phyloP scores from a whole-genome alignment of 2,888 invertebrate genomes.

The Tipula confusa region DNA sequence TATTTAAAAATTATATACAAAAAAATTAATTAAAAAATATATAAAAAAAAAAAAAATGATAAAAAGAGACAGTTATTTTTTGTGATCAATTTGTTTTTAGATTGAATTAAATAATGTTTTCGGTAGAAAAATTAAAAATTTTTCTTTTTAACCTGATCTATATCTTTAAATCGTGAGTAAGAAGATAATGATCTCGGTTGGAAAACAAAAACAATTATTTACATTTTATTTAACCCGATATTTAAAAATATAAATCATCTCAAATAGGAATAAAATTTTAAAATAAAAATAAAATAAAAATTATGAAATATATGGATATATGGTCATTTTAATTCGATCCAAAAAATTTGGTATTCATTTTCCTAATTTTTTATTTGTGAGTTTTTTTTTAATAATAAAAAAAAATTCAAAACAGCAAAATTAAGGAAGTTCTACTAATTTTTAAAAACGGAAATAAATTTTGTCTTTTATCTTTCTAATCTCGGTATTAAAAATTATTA shows the following conservation, averaged over 20 bases:
- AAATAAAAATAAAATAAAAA: not conserved
- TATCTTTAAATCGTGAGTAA: not conserved
- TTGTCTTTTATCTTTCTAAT: conserved; percentile 27
- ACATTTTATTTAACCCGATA: not conserved
- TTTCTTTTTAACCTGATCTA: not conserved
- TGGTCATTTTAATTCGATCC: not conserved
- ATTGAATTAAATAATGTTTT: not conserved
- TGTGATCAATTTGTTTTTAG: conserved; percentile 30
- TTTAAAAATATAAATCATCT: conserved; percentile 25
- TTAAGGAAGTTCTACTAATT: not conserved
- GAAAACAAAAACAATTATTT: not conserved
- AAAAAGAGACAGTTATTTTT: conserved; percentile 30
- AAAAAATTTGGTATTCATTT: not conserved
- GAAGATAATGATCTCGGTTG: not conserved
- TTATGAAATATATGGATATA: not conserved
- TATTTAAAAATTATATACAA: conserved; percentile 29
- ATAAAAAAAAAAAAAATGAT: conserved; percentile 1
- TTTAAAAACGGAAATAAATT: not conserved
- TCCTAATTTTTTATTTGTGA: not conserved
- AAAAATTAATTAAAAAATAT: conserved; percentile 26
- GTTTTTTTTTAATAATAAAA: no score
- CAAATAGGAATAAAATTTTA: not conserved
- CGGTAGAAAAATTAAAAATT: not conserved
- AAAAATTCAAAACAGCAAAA: not conserved
- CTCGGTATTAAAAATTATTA: not conserved